Base-by-base conservation (phyloP, 1,140 invertebrate species). In the Zaprionus ghesquierei region DNA sequence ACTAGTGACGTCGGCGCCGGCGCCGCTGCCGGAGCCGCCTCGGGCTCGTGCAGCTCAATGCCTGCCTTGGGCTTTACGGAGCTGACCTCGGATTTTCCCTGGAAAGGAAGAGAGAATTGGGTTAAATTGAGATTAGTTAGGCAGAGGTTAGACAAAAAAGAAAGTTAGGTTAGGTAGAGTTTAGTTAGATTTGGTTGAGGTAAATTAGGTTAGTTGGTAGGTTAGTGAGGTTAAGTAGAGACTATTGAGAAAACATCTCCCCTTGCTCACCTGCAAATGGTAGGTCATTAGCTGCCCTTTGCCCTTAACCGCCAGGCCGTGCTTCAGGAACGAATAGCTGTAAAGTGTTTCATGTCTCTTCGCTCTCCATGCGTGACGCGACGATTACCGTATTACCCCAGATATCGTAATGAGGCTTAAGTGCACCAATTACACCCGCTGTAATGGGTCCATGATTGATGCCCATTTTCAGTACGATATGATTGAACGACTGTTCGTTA, bases 391-490 rank as follows among this genome's bases (percentile, higher is more conserved):
- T 98, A 90, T 99, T 98, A 0, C 98, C 91, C 91, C 97, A 98
- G 89, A 99, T 98, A 87, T 98, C 98, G 91, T 98, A 99, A 91
- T 98, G 98, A 2, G 98, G 98, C 91, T 99, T 99, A 22, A 97
- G 93, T 0, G 97, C 97, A 12, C 98, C 98, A 80, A 99, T 99
- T 0, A 98, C 98, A 2, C 98, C 98, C 0, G 97, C 98, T 0
- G 97, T 98, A 10, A 98, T 98, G 10, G 98, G 97, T 0, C 98
- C 97, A 91, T 99, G 97, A 93, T 98, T 99, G 63, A 99, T 98
- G 15, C 98, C 98, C 95, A 98, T 96, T 92, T 97, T 96, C 5
- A 98, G 93, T 15, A 98, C 96, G 92, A 98, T 98, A 92, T 98
- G 97, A 93, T 98, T 98, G 92, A 98, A 98, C 61, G 96, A 98